Evolutionary conservation across 2,797 vertebrate species (phyloP).

Genomic region (Melanotaenia boesemani): DNA sequence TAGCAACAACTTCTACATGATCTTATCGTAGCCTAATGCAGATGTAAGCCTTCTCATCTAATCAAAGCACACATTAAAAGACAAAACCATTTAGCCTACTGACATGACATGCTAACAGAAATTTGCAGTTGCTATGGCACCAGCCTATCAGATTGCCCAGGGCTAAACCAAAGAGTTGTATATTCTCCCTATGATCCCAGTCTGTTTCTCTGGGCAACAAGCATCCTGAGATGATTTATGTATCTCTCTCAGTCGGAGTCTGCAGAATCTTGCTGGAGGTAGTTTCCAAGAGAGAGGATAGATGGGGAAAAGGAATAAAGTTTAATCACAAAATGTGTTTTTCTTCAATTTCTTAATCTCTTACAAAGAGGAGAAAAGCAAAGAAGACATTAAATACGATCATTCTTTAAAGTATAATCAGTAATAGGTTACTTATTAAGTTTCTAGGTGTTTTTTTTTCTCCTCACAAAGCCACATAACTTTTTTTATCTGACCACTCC

Average conservation of each 20-base stretch:
- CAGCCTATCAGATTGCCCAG: conserved; percentile 51
- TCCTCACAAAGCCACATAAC: conserved; percentile 8
- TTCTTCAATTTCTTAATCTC: conserved; percentile 26
- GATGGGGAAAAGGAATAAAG: conserved; percentile 49
- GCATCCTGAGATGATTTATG: conserved; percentile 73
- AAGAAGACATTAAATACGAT: conserved; percentile 45
- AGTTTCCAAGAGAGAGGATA: conserved; percentile 30
- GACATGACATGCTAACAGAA: conserved; percentile 40
- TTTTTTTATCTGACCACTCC: conserved; percentile 38
- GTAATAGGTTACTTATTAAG: neutral
- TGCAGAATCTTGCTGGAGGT: conserved; percentile 59
- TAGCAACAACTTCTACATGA: conserved; percentile 17
- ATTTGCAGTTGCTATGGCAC: conserved; percentile 57
- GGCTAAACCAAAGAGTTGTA: conserved; percentile 59
- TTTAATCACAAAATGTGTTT: conserved; percentile 53
- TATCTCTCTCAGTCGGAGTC: conserved; percentile 61
- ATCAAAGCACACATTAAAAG: conserved; percentile 29
- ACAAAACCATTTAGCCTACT: conserved; percentile 18
- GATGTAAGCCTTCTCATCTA: conserved; percentile 24
- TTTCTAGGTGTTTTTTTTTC: neutral
- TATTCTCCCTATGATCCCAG: conserved; percentile 63
- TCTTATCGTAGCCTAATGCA: conserved; percentile 16
- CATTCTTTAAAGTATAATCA: conserved; percentile 27
- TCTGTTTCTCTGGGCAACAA: conserved; percentile 72
- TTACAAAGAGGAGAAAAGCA: conserved; percentile 28